Evolutionary conservation across 2,888 invertebrate genomes (phyloP).

Genomic region (Philaethria dido): DNA sequence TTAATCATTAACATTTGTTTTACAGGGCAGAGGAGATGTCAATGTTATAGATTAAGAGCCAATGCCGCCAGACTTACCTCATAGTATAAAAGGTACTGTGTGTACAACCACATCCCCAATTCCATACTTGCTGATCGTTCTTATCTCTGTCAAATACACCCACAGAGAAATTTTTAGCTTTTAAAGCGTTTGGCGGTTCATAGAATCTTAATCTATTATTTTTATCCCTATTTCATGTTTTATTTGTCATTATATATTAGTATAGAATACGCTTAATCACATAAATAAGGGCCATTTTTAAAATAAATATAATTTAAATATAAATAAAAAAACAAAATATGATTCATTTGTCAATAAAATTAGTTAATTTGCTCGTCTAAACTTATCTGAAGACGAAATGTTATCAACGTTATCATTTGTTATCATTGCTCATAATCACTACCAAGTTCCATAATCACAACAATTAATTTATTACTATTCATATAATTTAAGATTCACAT

Average conservation of each 20-base stretch:
- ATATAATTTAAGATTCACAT: constrained; percentile 19
- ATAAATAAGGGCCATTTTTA: neutral
- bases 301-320: no score
- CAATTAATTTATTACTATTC: neutral
- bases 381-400: neutral
- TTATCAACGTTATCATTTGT: neutral
- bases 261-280: neutral
- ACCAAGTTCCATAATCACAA: constrained; percentile 3
- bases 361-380: neutral
- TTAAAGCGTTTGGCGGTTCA: no score
- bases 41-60: no score
- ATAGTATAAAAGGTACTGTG: no score
- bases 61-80: no score
- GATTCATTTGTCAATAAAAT: constrained; percentile 3
- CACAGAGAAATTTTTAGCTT: no score
- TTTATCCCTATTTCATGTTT: neutral
- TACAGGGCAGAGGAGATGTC: no score
- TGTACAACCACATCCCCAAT: no score
- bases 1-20: no score
- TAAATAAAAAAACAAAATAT: neutral
- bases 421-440: neutral
- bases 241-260: neutral
- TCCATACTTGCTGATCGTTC: no score
- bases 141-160: no score
- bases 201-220: no score